Evolutionary conservation across 1,140 invertebrate species (phyloP), one percentile per base, ranked within the genome.

Genomic region (Hypothenemus hampei): DNA sequence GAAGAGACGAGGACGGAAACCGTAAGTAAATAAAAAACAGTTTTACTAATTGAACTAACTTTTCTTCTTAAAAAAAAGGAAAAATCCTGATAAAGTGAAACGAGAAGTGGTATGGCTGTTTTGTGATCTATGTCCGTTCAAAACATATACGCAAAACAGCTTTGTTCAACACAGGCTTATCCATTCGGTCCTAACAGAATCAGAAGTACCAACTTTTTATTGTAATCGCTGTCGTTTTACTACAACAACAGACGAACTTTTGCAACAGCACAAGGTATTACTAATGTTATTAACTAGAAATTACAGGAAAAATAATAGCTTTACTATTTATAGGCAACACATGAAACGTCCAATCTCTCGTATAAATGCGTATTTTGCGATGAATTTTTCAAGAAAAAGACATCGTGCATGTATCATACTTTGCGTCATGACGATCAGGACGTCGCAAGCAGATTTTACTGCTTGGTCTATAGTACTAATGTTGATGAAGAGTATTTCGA

Each of bases 321-420:
- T n/a, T n/a, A n/a, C n/a, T n/a, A 39, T 1, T 13, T 39, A 16
- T 13, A 54, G 52, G 35, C 31, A 3, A 57, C 36, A 7, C 54
- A 57, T 13, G 13, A 19, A 16, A 35, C 16, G 1, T 4, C 21
- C 13, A 13, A 43, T 15, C 10, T 51, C 2, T 41, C 19, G 4
- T 57, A 29, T 16, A 50, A 50, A 21, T 57, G 55, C 18, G 15
- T 50, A 3, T 57, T 50, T 20, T 57, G 55, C 29, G 55, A 57
- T 13, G 20, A 39, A 13, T 18, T 20, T 4, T 21, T 22, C 21
- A 57, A 50, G 18, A 41, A 36, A 13, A 57, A 57, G 21, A 24
- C n/a, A 5, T 36, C 47, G 4, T 31, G 36, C 15, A 44, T 57
- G 55, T 43, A 44, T 31, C 55, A 57, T 22, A 50, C 44, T 20